Conservation (phyloP, 2,888 invertebrate species). For the Drosophila recens region DNA sequence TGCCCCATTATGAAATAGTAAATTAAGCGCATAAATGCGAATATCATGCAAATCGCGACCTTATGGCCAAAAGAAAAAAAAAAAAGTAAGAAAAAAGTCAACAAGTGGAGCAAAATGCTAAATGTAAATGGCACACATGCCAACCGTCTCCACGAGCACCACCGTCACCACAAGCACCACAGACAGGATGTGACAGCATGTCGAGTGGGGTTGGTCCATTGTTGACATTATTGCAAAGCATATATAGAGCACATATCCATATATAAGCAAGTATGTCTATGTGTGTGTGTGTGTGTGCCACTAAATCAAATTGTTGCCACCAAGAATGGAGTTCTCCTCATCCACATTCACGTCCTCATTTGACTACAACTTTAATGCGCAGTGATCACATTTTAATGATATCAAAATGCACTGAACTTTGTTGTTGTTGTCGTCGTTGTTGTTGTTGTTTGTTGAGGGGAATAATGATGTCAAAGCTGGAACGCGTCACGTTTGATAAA, state of each 20-base stretch:
- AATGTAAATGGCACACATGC: constrained; percentile 63
- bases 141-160: constrained; percentile 5
- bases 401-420: constrained; percentile 70
- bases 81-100: constrained; percentile 44
- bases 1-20: constrained; percentile 73
- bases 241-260: constrained; percentile 19
- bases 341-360: too few species aligned
- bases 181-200: constrained; percentile 61
- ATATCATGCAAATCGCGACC: constrained; percentile 76
- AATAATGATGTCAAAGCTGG: constrained; percentile 56
- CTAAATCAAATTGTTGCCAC: constrained; percentile 72
- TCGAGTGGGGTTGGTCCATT: constrained; percentile 62
- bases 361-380: constrained; percentile 76
- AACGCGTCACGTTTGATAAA: constrained; percentile 76
- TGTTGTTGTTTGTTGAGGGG: constrained; percentile 3
- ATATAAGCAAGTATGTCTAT: background rate
- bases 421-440: constrained; percentile 23
- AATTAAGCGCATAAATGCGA: constrained; percentile 75
- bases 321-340: constrained; percentile 45
- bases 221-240: constrained; percentile 75
- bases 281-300: constrained; percentile 33
- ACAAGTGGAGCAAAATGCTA: constrained; percentile 75
- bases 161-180: constrained; percentile 34
- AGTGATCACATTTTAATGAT: constrained; percentile 83
- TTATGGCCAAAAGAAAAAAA: constrained; percentile 26